Evolutionary conservation across 2,113 vertebrate genomes (phyloP), one percentile per base, ranked within the genome.

Genomic region (Apteryx mantelli): DNA sequence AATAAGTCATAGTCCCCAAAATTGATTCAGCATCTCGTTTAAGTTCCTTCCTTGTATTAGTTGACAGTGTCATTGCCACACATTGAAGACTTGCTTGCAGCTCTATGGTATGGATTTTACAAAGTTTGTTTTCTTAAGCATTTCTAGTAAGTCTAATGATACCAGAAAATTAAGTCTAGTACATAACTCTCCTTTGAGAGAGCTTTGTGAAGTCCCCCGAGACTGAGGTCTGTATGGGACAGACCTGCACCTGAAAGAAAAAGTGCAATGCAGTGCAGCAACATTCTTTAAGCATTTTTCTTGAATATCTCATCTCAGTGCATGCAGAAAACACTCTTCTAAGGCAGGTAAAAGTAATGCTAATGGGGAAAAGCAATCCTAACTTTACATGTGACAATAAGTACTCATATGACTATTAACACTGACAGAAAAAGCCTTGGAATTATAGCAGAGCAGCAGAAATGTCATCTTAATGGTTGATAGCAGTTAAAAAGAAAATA

Each of bases 1-100:
- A 89, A 70, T 30, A 91, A 94, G 22, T 40, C 68, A 66, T 44
- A 75, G 50, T 63, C 36, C 34, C 87, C 86, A 89, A 77, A 93
- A 38, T 44, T 89, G 76, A 81, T 40, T 87, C 36, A 38, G 17
- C 55, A 53, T 32, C 81, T 73, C 21, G 65, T 82, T 87, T 77
- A 64, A 58, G 30, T 73, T 82, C 71, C 15, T 79, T 91, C 76
- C 44, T 93, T 89, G 80, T 58, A 52, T 65, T 77, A 77, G 26
- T 36, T 78, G 22, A n/a, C 8, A 58, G 5, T 2, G 18, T 15
- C 36, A 63, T 70, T 83, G 58, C 21, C 71, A 12, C 66, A 68
- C 30, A 24, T 5, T 58, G 30, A 86, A 82, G 76, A 75, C 15
- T 26, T 65, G 16, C 28, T 86, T 82, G 19, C 36, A 30, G 24